A percentile compares a stretch with the other conserved stretches of the same genome.
phyloP scores from a whole-genome alignment of 1,140 invertebrate genomes.

The Drosophila lacertosa region DNA sequence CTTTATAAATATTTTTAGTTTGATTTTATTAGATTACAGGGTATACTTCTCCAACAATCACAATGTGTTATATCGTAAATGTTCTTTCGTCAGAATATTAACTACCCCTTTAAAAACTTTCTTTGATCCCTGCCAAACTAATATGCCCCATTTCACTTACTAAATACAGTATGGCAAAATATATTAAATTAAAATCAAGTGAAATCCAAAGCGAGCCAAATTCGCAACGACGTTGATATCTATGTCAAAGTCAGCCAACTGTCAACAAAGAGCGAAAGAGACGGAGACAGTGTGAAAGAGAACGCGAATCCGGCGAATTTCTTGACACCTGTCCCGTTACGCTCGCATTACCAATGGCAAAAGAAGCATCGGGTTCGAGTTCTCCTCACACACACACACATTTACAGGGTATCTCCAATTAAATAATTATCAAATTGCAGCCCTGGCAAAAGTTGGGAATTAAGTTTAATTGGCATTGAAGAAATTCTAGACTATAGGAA shows the following conservation, averaged over 20 bases:
- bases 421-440: conserved; percentile 3
- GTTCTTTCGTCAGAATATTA: too few species aligned
- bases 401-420: conserved; percentile 4
- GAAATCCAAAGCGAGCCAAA: conserved; percentile 32
- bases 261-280: conserved; percentile 2
- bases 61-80: too few species aligned
- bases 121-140: too few species aligned
- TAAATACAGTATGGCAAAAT: background rate
- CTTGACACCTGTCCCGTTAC: conserved; percentile 55
- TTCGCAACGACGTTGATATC: conserved; percentile 50
- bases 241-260: conserved; percentile 69
- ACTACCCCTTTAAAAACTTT: too few species aligned
- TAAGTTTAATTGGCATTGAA: too few species aligned
- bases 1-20: too few species aligned
- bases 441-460: background rate
- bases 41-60: too few species aligned
- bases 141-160: too few species aligned
- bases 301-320: conserved; percentile 30
- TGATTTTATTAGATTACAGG: too few species aligned
- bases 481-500: too few species aligned
- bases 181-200: conserved; percentile 32
- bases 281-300: background rate
- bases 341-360: conserved; percentile 57
- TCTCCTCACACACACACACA: background rate
- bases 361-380: conserved; percentile 12